Conservation (phyloP, 1,140 invertebrate species). For the Danaus melanippus region DNA sequence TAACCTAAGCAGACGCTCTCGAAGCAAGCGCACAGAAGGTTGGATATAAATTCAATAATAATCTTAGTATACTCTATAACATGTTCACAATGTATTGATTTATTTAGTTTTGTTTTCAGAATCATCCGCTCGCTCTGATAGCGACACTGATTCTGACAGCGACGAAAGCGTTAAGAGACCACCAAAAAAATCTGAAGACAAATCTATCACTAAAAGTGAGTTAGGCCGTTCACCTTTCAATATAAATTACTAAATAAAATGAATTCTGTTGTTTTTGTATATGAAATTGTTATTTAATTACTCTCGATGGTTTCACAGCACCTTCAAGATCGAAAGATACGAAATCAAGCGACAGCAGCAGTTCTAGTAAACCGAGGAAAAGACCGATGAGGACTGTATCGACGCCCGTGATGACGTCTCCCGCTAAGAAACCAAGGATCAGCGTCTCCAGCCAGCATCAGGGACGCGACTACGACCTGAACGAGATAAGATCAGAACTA, state of each 20-base stretch:
- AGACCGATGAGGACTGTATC: slow-evolving; percentile 47
- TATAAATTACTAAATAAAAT: neutral
- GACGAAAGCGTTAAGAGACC: slow-evolving; percentile 65
- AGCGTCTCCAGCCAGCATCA: slow-evolving; percentile 33
- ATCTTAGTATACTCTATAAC: slow-evolving; percentile 10
- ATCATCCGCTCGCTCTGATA: slow-evolving; percentile 75
- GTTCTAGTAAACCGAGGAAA: slow-evolving; percentile 56
- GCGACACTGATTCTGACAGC: slow-evolving; percentile 74
- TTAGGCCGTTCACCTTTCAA: slow-evolving; percentile 4
- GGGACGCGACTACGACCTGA: slow-evolving; percentile 83
- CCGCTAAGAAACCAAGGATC: slow-evolving; percentile 44
- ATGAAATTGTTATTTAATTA: slow-evolving; percentile 3
- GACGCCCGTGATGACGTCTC: slow-evolving; percentile 36
- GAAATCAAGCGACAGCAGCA: slow-evolving; percentile 56
- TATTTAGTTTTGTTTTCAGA: slow-evolving; percentile 41
- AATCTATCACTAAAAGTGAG: slow-evolving; percentile 49
- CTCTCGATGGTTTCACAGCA: slow-evolving; percentile 27
- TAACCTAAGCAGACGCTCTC: slow-evolving; percentile 72
- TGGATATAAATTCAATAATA: slow-evolving; percentile 36
- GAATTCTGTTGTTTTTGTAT: slow-evolving; percentile 3
- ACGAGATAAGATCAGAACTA: slow-evolving; percentile 86
- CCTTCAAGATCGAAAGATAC: slow-evolving; percentile 50
- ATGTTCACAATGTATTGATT: slow-evolving; percentile 15
- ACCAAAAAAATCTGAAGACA: slow-evolving; percentile 54
- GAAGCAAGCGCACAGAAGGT: slow-evolving; percentile 78